These are phyloP conservation scores for Brachyptera putata DNA, from an alignment of 2,888 invertebrate species.

Conservation along the genomic window DNA sequence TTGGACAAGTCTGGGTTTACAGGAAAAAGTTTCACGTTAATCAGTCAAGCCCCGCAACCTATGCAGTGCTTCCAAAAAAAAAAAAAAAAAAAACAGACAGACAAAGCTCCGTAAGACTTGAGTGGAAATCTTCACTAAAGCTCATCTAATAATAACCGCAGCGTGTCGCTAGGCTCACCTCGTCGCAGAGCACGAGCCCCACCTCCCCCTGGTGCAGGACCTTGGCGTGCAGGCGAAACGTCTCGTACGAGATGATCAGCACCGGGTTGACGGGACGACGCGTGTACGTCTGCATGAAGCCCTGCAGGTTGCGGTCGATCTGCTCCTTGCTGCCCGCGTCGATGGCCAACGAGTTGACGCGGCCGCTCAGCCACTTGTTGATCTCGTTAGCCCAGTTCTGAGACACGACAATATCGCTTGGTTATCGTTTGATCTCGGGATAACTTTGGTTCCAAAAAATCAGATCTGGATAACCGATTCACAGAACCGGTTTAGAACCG, in stretches of 20 bases:
- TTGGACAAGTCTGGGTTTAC: too few relatives aligned
- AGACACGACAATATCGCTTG: constrained; percentile 29
- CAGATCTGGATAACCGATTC: too few relatives aligned
- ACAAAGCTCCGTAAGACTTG: too few relatives aligned
- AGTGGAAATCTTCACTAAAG: too few relatives aligned
- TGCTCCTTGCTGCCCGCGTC: constrained; percentile 85
- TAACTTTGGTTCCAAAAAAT: too few relatives aligned
- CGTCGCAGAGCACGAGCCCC: constrained; percentile 97
- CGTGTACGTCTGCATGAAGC: constrained; percentile 77
- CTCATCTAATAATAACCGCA: too few relatives aligned
- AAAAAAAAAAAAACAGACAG: too few relatives aligned
- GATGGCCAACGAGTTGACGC: constrained; percentile 76
- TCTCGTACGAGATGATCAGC: constrained; percentile 98
- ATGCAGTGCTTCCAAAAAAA: too few relatives aligned
- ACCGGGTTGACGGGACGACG: constrained; percentile 78
- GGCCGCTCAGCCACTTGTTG: constrained; percentile 87
- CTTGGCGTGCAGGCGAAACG: constrained; percentile 88
- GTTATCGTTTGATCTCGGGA: not conserved
- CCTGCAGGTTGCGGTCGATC: constrained; percentile 71
- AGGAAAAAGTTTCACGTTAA: too few relatives aligned
- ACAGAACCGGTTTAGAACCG: too few relatives aligned
- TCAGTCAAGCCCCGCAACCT: too few relatives aligned
- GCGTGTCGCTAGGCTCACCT: too few relatives aligned
- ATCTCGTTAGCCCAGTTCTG: constrained; percentile 99
- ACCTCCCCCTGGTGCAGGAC: constrained; percentile 88